A percentile compares a stretch with the other conserved stretches of the same genome.
phyloP scores from a whole-genome alignment of 2,113 vertebrate genomes.

The Motacilla tschutschensis region DNA sequence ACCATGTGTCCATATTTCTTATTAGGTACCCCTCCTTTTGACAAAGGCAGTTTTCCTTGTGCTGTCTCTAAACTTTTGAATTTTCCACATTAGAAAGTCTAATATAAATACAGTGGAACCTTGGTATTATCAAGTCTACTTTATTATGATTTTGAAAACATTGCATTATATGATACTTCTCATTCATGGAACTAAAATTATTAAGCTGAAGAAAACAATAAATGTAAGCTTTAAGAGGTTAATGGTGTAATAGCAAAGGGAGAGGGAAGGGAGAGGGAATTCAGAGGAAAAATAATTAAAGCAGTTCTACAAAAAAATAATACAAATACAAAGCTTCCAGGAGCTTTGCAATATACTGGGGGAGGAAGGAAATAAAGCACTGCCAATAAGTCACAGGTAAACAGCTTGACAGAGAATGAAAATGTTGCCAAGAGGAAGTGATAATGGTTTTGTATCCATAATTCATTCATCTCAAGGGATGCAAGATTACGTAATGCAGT shows the following conservation, averaged over 20 bases:
- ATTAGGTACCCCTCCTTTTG: not conserved
- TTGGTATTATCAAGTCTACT: not conserved
- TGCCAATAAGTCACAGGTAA: slow-evolving; percentile 16
- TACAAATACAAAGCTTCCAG: not conserved
- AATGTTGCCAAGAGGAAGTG: not conserved
- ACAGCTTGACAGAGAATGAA: not conserved
- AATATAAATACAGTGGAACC: not conserved
- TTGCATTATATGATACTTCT: not conserved
- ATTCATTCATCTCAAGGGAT: not conserved
- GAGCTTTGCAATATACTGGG: not conserved
- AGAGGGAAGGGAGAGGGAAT: not conserved
- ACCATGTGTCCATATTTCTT: not conserved
- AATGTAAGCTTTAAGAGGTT: not conserved
- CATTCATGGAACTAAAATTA: not conserved
- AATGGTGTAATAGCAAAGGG: not conserved
- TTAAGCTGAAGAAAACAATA: not conserved
- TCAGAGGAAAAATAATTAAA: not conserved
- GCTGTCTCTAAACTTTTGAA: not conserved
- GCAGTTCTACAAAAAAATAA: not conserved
- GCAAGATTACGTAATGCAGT: not conserved
- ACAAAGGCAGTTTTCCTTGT: not conserved
- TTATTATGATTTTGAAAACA: not conserved
- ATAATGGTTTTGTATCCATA: slow-evolving; percentile 36
- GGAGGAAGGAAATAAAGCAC: not conserved
- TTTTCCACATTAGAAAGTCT: not conserved